phyloP scores from a whole-genome alignment of 2,888 invertebrate species.

The Alloplasta piceator region DNA sequence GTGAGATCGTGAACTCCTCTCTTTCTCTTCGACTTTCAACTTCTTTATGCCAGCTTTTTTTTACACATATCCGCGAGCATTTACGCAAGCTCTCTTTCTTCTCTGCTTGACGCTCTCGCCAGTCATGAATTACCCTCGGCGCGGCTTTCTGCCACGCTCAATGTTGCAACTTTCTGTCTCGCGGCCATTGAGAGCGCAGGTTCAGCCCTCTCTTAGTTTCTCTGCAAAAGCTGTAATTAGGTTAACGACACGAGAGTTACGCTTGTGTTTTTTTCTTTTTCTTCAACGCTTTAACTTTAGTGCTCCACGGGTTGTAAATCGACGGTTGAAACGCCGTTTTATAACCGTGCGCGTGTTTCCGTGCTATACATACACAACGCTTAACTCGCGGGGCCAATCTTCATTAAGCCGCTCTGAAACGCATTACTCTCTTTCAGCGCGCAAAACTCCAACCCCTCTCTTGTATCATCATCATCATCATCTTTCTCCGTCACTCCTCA shows the following conservation, averaged over 20 bases:
- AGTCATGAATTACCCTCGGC: not conserved
- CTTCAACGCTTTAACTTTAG: not conserved
- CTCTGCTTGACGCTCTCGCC: not conserved
- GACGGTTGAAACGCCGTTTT: constrained; percentile 20
- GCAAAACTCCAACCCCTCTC: constrained; percentile 1
- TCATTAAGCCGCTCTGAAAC: constrained; percentile 56
- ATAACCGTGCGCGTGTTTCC: constrained; percentile 3
- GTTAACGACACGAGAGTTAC: constrained; percentile 58
- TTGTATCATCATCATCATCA: constrained; percentile 18
- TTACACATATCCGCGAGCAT: not conserved
- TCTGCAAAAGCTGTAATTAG: constrained; percentile 51
- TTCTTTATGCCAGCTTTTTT: not conserved
- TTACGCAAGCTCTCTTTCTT: constrained; percentile 33
- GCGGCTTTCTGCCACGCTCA: constrained; percentile 1
- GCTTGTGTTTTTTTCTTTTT: constrained; percentile 3
- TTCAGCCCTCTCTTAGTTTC: not conserved
- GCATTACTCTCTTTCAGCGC: constrained; percentile 31
- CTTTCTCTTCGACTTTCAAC: constrained; percentile 13
- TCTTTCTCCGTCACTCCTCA: constrained; percentile 16
- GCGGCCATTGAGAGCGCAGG: not conserved
- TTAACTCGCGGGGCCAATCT: constrained; percentile 55
- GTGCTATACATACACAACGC: not conserved
- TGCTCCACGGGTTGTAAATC: constrained; percentile 36
- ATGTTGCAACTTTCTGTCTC: constrained; percentile 32
- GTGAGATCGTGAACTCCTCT: not conserved